Base-by-base conservation (phyloP, 2,797 vertebrate genomes). In the Zenarchopterus dispar region DNA sequence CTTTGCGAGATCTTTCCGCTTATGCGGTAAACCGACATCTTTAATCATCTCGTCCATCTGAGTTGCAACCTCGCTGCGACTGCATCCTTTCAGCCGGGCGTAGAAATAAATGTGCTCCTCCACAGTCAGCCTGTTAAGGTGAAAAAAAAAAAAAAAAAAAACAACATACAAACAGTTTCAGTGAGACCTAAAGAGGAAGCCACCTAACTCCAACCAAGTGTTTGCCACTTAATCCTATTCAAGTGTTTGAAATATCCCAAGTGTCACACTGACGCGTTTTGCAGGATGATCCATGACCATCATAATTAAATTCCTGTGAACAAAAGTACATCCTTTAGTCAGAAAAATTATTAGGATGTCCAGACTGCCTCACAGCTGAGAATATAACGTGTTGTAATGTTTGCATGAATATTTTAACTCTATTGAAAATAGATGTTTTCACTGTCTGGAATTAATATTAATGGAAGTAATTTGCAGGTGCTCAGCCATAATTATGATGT, bases 61-160 rank as follows among this genome's bases (percentile, higher is more conserved):
- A 0, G 80, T 81, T 70, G 95, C 90, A 80, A 97, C 95, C 6
- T 97, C 92, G 9, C 93, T 90, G 44, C 90, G 84, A 0, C 94
- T 92, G 36, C 90, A 82, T 18, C 98, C 97, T 80, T 99, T 99
- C 45, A 99, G 92, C 22, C 96, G 86, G 41, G 94, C 96, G 0
- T 99, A 99, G 89, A 99, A 99, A 93, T 97, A 99, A 82, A 99
- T 97, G 83, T 99, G 98, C 50, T 99, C 97, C 74, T 99, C 98
- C 1, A 99, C 97, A 1, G 97, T 99, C 75, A 99, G 87, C 76
- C 98, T 99, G 81, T n/a, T 11, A 47, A 70, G 33, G 43, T 19
- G 36, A 53, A 49, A 49, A 31, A 31, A 31, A 31, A 31, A 31
- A 31, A 31, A 31, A 10, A 36, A 36, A 36, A 58, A 63, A 43